These are phyloP conservation scores for Karalla daura DNA, from an alignment of 2,797 vertebrate genomes.

Conservation along the genomic window DNA sequence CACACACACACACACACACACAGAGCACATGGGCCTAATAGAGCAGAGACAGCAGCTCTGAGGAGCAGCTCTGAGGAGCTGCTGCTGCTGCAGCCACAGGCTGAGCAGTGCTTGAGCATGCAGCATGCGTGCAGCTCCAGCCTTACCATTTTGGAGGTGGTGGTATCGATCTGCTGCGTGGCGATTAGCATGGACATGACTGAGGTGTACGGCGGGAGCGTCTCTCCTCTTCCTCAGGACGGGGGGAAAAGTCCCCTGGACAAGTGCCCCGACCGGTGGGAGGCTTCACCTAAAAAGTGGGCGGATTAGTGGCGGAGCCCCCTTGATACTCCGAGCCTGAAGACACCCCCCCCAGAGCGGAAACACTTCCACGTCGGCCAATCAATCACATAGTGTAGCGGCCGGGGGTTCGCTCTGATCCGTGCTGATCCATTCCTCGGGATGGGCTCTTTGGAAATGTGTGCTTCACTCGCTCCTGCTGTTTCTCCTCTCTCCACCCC, in stretches of 20 bases:
- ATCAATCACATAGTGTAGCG: constrained; percentile 70
- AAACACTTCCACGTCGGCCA: constrained; percentile 59
- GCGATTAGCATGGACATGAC: constrained; percentile 81
- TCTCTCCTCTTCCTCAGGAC: constrained; percentile 19
- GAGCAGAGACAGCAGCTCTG: neutral
- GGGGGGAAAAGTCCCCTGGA: constrained; percentile 62
- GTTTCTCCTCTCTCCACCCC: neutral
- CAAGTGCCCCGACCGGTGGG: constrained; percentile 45
- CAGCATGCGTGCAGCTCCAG: constrained; percentile 8
- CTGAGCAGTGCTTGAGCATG: constrained; percentile 44
- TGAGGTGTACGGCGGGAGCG: constrained; percentile 34
- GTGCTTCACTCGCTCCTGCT: constrained; percentile 35
- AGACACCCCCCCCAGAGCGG: constrained; percentile 29
- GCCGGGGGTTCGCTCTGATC: constrained; percentile 47
- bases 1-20: no score
- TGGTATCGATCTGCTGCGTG: constrained; percentile 76
- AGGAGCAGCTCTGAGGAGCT: no score
- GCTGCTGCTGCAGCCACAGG: constrained; percentile 20
- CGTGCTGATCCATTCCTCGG: constrained; percentile 51
- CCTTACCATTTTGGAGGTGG: constrained; percentile 77
- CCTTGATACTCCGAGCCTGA: constrained; percentile 5
- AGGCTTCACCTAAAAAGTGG: constrained; percentile 46
- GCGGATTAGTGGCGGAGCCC: constrained; percentile 47
- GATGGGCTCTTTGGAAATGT: constrained; percentile 57
- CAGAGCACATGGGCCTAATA: constrained; percentile 6